Evolutionary conservation across 2,113 vertebrate genomes (phyloP).

Genomic region (Hemibagrus wyckioides): DNA sequence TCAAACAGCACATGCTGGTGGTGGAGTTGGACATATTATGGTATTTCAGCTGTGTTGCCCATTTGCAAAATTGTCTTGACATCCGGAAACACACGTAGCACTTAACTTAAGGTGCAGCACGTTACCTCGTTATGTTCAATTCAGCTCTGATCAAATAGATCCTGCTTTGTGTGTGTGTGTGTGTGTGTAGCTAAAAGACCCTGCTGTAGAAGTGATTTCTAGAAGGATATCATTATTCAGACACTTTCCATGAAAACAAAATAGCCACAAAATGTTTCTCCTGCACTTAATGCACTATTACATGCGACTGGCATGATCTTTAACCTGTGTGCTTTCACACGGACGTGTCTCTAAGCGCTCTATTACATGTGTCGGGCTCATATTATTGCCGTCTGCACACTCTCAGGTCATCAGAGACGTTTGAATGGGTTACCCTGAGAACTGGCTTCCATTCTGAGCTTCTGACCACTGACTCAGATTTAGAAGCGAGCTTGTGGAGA

Average conservation of each 20-base stretch:
- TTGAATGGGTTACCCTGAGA: constrained; percentile 1
- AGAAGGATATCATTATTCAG: not conserved
- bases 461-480: not conserved
- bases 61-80: not conserved
- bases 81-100: not conserved
- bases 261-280: not conserved
- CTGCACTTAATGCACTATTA: not conserved
- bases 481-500: not conserved
- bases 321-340: not conserved
- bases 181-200: no score
- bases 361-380: not conserved
- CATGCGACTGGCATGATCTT: not conserved
- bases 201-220: not conserved
- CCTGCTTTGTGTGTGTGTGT: not conserved
- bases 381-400: not conserved
- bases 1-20: not conserved
- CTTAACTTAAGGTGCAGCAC: not conserved
- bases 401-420: not conserved
- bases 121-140: not conserved
- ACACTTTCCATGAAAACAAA: not conserved
- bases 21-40: not conserved
- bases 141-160: not conserved
- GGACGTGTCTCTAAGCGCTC: not conserved
- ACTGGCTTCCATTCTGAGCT: not conserved
- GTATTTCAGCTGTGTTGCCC: not conserved